Percentiles rank a stretch among this genome's conserved stretches.
phyloP scores from a whole-genome alignment of 2,888 invertebrate species.

The Magallana nippona region DNA sequence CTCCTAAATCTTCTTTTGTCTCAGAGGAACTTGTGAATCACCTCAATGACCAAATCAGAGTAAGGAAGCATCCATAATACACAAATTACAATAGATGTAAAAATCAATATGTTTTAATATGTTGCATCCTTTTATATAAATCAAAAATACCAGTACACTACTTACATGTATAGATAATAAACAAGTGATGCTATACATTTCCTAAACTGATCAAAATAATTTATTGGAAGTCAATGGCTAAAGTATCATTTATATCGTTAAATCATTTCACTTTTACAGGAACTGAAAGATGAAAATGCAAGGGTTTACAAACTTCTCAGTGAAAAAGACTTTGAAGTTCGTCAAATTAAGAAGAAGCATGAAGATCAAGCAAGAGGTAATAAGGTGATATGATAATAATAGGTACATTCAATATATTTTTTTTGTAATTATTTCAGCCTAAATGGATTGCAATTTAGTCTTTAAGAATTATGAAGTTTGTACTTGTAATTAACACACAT shows the following conservation, averaged over 20 bases:
- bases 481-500: background rate
- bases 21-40: slow-evolving; percentile 73
- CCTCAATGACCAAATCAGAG: slow-evolving; percentile 73
- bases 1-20: slow-evolving; percentile 55
- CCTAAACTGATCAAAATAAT: too few species aligned
- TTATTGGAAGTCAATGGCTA: too few species aligned
- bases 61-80: slow-evolving; percentile 48
- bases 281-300: slow-evolving; percentile 80
- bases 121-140: too few species aligned
- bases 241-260: too few species aligned
- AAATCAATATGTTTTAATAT: too few species aligned
- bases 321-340: slow-evolving; percentile 79
- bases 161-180: too few species aligned
- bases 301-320: slow-evolving; percentile 78
- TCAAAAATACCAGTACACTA: background rate
- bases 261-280: slow-evolving; percentile 55
- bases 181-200: too few species aligned
- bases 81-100: too few species aligned
- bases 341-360: slow-evolving; percentile 75
- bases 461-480: background rate
- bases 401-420: too few species aligned
- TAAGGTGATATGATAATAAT: background rate
- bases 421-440: background rate
- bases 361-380: slow-evolving; percentile 71
- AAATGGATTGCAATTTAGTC: background rate